These are phyloP conservation scores for Corythornis cristatus DNA, from an alignment of 2,113 vertebrate genomes.

Conservation along the genomic window DNA sequence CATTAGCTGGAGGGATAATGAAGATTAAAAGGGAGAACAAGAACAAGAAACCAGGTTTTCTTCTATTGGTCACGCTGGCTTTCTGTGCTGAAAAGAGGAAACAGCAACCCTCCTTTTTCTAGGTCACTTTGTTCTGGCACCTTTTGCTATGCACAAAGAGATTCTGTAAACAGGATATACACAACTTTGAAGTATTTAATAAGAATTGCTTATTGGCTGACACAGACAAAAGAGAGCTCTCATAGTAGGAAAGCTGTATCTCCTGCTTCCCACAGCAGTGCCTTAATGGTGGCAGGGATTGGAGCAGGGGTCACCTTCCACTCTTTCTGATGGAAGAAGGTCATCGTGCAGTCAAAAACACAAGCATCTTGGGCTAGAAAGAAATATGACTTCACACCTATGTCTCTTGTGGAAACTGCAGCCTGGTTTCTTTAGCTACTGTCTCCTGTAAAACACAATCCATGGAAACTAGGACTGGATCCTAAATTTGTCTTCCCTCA, in stretches of 20 bases:
- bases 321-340: not conserved
- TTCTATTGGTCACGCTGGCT: not conserved
- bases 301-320: not conserved
- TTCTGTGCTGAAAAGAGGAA: not conserved
- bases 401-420: not conserved
- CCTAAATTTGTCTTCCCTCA: conserved; percentile 17
- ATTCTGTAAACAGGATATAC: not conserved
- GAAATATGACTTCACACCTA: not conserved
- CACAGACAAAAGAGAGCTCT: not conserved
- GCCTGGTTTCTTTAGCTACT: not conserved
- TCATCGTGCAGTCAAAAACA: not conserved
- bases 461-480: not conserved
- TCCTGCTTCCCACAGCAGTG: not conserved
- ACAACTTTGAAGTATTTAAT: not conserved
- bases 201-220: not conserved
- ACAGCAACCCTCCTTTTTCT: not conserved
- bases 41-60: not conserved
- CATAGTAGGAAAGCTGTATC: not conserved
- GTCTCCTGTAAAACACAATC: not conserved
- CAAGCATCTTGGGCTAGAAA: not conserved
- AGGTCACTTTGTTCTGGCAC: not conserved
- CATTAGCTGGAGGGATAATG: not conserved
- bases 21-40: not conserved
- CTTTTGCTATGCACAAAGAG: conserved; percentile 2
- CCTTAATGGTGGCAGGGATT: not conserved